A percentile compares a stretch with the other conserved stretches of the same genome.
phyloP scores from a whole-genome alignment of 2,797 vertebrate species.

The Oreochromis grahami region DNA sequence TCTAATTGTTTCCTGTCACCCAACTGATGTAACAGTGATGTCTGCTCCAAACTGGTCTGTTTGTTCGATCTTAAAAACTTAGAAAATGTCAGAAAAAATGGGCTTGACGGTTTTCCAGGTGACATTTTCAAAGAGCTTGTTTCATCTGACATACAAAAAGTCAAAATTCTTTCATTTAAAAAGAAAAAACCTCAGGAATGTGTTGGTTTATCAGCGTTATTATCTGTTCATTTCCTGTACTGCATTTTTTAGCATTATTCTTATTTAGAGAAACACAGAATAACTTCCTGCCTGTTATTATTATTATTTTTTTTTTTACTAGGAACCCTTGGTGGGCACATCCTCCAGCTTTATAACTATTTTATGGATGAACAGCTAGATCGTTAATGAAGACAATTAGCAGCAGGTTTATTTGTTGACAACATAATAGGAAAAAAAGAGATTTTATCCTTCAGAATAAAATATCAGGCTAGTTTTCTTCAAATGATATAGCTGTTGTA shows the following conservation, averaged over 20 bases:
- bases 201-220: not conserved
- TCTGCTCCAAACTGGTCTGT: not conserved
- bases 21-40: accelerated
- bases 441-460: not conserved
- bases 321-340: not conserved
- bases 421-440: not conserved
- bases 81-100: not conserved
- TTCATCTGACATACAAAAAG: not conserved
- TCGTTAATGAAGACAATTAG: not conserved
- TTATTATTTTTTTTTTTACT: not conserved
- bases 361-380: not conserved
- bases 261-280: not conserved
- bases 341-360: not conserved
- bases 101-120: not conserved
- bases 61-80: accelerated
- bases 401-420: not conserved
- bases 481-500: not conserved
- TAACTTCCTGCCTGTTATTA: not conserved
- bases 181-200: not conserved
- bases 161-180: not conserved
- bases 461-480: not conserved
- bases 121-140: not conserved
- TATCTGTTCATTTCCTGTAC: not conserved
- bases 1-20: not conserved
- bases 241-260: not conserved